Evolutionary conservation across 2,797 vertebrate species (phyloP).

Genomic region (Galago senegalensis): DNA sequence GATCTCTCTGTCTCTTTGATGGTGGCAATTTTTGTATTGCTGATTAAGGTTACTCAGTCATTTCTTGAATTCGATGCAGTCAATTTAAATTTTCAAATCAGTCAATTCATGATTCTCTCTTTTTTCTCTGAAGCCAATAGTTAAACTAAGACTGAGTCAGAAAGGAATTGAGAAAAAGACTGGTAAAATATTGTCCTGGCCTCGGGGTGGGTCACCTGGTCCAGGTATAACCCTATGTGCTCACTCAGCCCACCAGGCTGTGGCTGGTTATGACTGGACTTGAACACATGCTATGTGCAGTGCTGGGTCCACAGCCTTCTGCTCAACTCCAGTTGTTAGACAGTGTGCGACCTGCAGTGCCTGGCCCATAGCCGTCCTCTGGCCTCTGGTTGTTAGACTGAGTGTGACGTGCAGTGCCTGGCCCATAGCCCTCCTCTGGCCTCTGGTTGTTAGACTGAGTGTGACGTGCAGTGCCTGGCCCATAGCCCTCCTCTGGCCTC

Average conservation of each 20-base stretch:
- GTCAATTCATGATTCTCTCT: background rate
- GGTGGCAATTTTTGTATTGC: background rate
- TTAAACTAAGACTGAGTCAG: background rate
- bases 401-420: background rate
- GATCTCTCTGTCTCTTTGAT: background rate
- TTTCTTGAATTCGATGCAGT: background rate
- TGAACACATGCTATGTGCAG: background rate
- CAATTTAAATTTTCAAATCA: conserved; percentile 1
- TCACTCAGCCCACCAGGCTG: background rate
- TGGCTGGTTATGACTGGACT: background rate
- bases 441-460: background rate
- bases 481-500: background rate
- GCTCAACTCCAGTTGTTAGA: background rate
- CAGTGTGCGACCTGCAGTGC: too few species aligned
- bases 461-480: background rate
- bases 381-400: background rate
- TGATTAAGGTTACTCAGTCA: background rate
- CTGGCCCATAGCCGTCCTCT: background rate
- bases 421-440: background rate
- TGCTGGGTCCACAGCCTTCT: background rate
- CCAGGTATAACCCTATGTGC: background rate
- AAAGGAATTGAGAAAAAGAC: background rate
- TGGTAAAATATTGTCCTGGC: background rate
- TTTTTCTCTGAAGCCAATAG: background rate
- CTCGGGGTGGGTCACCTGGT: background rate